These are phyloP conservation scores for Myotis findleyi DNA, from an alignment of 2,797 vertebrate genomes.

Conservation along the genomic window DNA sequence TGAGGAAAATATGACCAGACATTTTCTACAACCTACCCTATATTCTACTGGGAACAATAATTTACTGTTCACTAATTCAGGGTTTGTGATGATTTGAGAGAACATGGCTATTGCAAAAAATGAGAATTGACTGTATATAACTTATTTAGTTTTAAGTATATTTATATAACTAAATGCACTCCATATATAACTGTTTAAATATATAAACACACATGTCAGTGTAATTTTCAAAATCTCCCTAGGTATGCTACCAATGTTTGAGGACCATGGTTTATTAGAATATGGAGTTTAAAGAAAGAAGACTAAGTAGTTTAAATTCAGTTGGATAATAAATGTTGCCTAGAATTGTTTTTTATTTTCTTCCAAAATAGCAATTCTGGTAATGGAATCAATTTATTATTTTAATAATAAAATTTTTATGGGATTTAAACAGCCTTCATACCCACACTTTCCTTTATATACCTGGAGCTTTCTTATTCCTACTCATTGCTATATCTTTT, in stretches of 20 bases:
- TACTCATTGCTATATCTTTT: neutral
- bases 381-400: neutral
- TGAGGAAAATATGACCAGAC: neutral
- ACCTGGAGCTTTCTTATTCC: neutral
- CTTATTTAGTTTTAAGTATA: neutral
- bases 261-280: neutral
- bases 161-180: neutral
- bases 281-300: neutral
- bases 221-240: neutral
- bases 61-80: neutral
- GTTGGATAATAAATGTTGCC: neutral
- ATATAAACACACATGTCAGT: neutral
- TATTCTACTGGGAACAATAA: neutral
- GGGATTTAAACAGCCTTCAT: neutral
- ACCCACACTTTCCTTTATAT: neutral
- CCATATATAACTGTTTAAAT: neutral
- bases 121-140: neutral
- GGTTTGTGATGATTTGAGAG: neutral
- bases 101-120: neutral
- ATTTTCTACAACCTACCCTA: neutral
- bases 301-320: neutral
- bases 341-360: neutral
- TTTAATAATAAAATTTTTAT: constrained; percentile 8
- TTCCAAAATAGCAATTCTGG: neutral
- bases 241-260: neutral